phyloP scores from a whole-genome alignment of 2,113 vertebrate species.

The Macquaria ambigua region DNA sequence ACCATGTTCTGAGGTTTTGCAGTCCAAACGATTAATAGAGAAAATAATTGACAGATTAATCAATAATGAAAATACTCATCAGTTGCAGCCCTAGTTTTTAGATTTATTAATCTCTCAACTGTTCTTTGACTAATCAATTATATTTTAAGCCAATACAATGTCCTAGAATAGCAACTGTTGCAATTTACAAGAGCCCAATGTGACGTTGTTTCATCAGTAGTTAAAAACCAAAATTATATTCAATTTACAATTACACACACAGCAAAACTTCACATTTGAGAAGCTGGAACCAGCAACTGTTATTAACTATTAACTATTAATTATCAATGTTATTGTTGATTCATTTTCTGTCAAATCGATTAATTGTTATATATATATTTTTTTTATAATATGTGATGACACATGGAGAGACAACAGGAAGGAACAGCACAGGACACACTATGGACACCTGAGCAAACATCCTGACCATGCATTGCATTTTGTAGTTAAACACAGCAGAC shows the following conservation, averaged over 20 bases:
- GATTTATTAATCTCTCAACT: not conserved
- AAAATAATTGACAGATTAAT: not conserved
- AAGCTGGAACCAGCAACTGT: too few relatives aligned
- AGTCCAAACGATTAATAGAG: not conserved
- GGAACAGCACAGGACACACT: not conserved
- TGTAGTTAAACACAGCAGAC: slow-evolving; percentile 2
- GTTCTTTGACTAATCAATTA: too few relatives aligned
- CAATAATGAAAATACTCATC: too few relatives aligned
- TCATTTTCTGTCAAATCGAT: too few relatives aligned
- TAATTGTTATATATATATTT: too few relatives aligned
- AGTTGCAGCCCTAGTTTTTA: not conserved
- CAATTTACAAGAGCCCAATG: not conserved
- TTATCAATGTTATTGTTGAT: too few relatives aligned
- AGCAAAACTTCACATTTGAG: not conserved
- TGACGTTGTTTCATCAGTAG: not conserved
- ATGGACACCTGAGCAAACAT: slow-evolving; percentile 14
- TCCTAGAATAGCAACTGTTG: too few relatives aligned
- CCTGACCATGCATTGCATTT: slow-evolving; percentile 1
- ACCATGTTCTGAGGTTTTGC: too few relatives aligned
- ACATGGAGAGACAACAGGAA: not conserved
- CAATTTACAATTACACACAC: not conserved
- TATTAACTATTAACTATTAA: not conserved
- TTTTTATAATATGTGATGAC: too few relatives aligned
- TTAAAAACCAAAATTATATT: not conserved
- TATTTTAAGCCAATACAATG: too few relatives aligned